Evolutionary conservation across 2,113 vertebrate species (phyloP), one percentile per base, ranked within the genome.

Genomic region (Scortum barcoo): DNA sequence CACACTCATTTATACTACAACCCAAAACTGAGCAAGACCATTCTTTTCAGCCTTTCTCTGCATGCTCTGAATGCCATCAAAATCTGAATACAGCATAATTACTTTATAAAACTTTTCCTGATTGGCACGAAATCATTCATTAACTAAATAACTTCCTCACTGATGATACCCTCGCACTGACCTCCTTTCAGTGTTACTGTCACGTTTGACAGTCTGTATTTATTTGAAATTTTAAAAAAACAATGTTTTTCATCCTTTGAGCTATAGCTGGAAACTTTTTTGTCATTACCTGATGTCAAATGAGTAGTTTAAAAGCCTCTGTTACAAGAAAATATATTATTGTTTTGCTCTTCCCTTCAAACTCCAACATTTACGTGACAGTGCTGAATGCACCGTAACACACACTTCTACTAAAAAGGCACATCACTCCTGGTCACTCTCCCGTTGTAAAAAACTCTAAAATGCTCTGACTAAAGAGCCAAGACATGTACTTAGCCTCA

Each of bases 401-500:
- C 53, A 19, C 6, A 58, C 28, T 8, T 19, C 57, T 60, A 19
- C 3, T 30, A 20, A 26, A 42, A 42, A 20, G 16, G 17, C 36
- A 12, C 63, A 50, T 67, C 38, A 48, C 24, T 40, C 53, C 53
- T 61, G 42, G 17, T 60, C 30, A 57, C n/a, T 73, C 10, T 42
- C 40, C 33, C 33, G 6, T 36, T 4, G 33, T 36, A 36, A 36
- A 36, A 36, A 36, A 36, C 33, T 36, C 24, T 26, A 48, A 76
- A 53, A 81, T 20, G 4, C 26, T 75, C 17, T 56, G 3, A 48
- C 42, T 66, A 56, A 74, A 57, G 60, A 70, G 66, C 22, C 17
- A 71, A 83, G 71, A 73, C 38, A n/a, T 79, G 62, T 58, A 63
- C 54, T 48, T 28, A 82, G 46, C 58, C 40, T 75, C 62, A 54